Evolutionary conservation across 1,140 invertebrate species (phyloP).

Genomic region (Bombus picipes): DNA sequence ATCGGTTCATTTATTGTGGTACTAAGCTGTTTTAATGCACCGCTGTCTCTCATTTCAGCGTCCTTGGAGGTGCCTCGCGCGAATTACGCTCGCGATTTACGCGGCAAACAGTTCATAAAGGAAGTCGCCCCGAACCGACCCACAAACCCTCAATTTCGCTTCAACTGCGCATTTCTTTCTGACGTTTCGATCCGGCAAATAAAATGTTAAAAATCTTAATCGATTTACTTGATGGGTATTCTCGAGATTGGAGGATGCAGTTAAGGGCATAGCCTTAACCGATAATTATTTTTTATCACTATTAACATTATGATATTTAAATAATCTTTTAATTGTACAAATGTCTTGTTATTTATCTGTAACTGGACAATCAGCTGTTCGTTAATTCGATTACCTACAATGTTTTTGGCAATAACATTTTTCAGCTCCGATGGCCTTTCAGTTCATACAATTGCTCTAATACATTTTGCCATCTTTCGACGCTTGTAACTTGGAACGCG

Average conservation of each 20-base stretch:
- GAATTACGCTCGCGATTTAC: constrained; percentile 43
- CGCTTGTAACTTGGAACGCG: no score
- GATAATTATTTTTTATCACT: no score
- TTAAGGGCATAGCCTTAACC: no score
- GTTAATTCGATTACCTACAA: no score
- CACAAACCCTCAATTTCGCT: neutral
- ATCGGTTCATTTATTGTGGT: constrained; percentile 57
- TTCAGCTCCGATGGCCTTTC: no score
- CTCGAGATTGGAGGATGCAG: neutral
- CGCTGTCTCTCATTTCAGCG: neutral
- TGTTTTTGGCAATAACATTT: no score
- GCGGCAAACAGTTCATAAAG: constrained; percentile 15
- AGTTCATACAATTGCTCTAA: no score
- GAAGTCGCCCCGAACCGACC: neutral
- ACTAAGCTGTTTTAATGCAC: constrained; percentile 53
- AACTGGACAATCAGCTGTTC: no score
- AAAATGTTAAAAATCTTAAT: neutral
- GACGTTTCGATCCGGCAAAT: neutral
- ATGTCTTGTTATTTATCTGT: no score
- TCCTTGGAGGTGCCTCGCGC: constrained; percentile 7
- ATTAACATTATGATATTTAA: no score
- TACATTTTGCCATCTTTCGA: no score
- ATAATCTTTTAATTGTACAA: no score
- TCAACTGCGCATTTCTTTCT: neutral
- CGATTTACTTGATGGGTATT: neutral